Evolutionary conservation across 2,113 vertebrate genomes (phyloP).

Genomic region (Lonchura striata): DNA sequence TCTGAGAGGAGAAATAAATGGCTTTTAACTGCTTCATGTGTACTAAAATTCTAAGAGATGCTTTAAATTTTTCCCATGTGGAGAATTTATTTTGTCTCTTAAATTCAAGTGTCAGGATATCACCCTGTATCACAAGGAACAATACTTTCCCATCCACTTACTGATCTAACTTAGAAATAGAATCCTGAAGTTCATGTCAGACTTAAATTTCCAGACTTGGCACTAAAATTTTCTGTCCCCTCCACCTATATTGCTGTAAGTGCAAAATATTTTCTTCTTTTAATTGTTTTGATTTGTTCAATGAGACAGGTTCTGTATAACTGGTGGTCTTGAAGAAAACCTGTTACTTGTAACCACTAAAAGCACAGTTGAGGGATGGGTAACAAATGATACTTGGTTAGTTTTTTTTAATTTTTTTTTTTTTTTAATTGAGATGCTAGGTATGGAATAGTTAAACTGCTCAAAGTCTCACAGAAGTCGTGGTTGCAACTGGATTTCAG

Average conservation of each 20-base stretch:
- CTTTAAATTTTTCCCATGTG: slow-evolving; percentile 24
- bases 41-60: slow-evolving; percentile 18
- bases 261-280: not conserved
- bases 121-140: not conserved
- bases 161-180: not conserved
- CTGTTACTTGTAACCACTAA: not conserved
- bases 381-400: not conserved
- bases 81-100: not conserved
- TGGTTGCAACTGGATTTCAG: not conserved
- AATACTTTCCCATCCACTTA: not conserved
- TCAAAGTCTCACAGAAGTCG: not conserved
- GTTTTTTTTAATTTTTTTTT: not conserved
- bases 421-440: not conserved
- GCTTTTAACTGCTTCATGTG: slow-evolving; percentile 36
- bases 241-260: not conserved
- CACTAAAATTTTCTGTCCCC: not conserved
- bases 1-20: slow-evolving; percentile 33
- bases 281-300: not conserved
- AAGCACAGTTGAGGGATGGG: not conserved
- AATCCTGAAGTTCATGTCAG: not conserved
- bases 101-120: not conserved
- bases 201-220: slow-evolving; percentile 2
- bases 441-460: not conserved
- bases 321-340: not conserved
- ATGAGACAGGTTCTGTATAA: not conserved